Evolutionary conservation across 2,888 invertebrate species (phyloP).

Genomic region (Lycaena phlaeas): DNA sequence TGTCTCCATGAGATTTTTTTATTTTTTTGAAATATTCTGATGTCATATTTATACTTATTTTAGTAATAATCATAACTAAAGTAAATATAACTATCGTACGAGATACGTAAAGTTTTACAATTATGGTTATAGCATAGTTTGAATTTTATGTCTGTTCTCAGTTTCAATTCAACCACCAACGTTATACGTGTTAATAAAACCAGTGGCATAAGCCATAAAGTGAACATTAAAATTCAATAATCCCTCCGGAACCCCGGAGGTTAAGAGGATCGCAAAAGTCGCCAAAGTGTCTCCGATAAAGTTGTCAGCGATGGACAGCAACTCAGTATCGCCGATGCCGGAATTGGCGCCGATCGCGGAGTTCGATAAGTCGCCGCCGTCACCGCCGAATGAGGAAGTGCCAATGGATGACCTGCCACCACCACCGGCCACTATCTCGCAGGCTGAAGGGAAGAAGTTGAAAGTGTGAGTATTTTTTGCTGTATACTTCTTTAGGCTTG

Average conservation of each 20-base stretch:
- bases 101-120: too few species aligned
- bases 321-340: slow-evolving; percentile 79
- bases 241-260: slow-evolving; percentile 49
- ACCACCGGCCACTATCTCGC: slow-evolving; percentile 73
- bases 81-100: too few species aligned
- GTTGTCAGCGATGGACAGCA: slow-evolving; percentile 77
- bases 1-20: slow-evolving; percentile 2
- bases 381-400: slow-evolving; percentile 74
- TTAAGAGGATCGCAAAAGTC: slow-evolving; percentile 33
- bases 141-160: too few species aligned
- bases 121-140: too few species aligned
- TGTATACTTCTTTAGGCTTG: too few species aligned
- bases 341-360: slow-evolving; percentile 79
- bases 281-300: slow-evolving; percentile 73
- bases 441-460: slow-evolving; percentile 70
- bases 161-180: too few species aligned
- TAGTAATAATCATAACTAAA: too few species aligned
- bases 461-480: slow-evolving; percentile 52
- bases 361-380: slow-evolving; percentile 80
- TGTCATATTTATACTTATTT: too few species aligned
- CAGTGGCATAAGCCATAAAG: too few species aligned
- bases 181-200: too few species aligned
- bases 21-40: not conserved
- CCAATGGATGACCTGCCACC: slow-evolving; percentile 78
- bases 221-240: too few species aligned